Evolutionary conservation across 2,888 invertebrate genomes (phyloP), one percentile per base, ranked within the genome.

Genomic region (Mesorhabditis spiculigera): DNA sequence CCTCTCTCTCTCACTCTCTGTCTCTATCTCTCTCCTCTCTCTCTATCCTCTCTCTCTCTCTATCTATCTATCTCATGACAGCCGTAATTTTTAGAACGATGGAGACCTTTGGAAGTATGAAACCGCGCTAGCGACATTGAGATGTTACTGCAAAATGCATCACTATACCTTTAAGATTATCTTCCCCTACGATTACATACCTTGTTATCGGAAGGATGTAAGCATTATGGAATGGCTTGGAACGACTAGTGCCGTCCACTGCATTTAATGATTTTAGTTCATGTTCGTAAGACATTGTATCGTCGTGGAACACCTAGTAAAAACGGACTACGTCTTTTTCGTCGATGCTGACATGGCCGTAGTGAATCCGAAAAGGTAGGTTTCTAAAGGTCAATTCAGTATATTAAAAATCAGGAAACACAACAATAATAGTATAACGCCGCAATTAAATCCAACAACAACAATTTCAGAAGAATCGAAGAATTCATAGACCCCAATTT

Each of bases 281-380:
- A 79, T 81, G 79, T 84, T 81, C 69, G 80, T 77, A n/a, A 75
- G 84, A 5, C 83, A 83, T 66, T 83, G 83, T 66, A 76, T 79
- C 5, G 71, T 72, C 28, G 71, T 78, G 4, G 65, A 74, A 4
- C 43, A 69, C n/a, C 65, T 75, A 8, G 62, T 66, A 4, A 45
- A n/a, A 16, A 65, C 74, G 28, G 76, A 82, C 16, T 78, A 75
- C 75, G 13, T 76, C 28, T 42, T 78, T 4, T 76, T 78, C 58
- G 44, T 78, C 41, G 78, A 78, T 65, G 78, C 78, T 13, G 78
- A 78, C 66, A 68, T 75, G 41, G 75, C 75, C 10, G 71, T 78
- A 5, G 76, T 73, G 1, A 76, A 76, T 68, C 78, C 78, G 4
- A 66, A 70, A 43, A 58, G 72, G 73, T 73, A n/a, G 45, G 0